A percentile compares a stretch with the other conserved stretches of the same genome.
phyloP scores from a whole-genome alignment of 1,140 invertebrate species.

The Diuraphis noxia region DNA sequence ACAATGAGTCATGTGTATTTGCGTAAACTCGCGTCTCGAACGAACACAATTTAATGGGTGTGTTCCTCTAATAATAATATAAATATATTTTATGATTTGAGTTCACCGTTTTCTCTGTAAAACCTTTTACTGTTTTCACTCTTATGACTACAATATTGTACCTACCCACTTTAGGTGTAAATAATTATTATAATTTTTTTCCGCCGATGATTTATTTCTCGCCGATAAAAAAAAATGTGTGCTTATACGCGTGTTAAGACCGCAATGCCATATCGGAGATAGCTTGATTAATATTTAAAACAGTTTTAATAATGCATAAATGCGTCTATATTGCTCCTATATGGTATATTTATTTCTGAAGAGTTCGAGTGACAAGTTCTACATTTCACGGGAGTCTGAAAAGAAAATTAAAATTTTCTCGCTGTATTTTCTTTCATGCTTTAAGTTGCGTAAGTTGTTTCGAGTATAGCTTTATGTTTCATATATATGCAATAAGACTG shows the following conservation, averaged over 20 bases:
- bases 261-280: background rate
- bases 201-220: background rate
- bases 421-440: background rate
- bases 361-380: background rate
- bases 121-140: background rate
- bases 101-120: background rate
- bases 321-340: background rate
- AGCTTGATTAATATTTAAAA: background rate
- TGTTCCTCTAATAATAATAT: background rate
- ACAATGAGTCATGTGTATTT: constrained; percentile 42
- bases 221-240: background rate
- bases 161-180: background rate
- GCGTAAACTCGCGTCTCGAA: background rate
- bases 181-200: background rate
- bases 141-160: background rate
- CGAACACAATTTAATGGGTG: background rate
- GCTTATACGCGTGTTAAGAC: background rate
- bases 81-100: background rate
- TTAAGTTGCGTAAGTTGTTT: background rate
- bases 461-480: background rate
- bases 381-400: background rate
- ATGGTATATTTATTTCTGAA: background rate
- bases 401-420: background rate
- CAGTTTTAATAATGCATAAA: background rate
- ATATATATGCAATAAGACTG: background rate